Percentiles rank a stretch among this genome's conserved stretches.
These are phyloP conservation scores for Hirundichthys speculiger DNA, from an alignment of 2,113 vertebrate species.

Conservation along the genomic window DNA sequence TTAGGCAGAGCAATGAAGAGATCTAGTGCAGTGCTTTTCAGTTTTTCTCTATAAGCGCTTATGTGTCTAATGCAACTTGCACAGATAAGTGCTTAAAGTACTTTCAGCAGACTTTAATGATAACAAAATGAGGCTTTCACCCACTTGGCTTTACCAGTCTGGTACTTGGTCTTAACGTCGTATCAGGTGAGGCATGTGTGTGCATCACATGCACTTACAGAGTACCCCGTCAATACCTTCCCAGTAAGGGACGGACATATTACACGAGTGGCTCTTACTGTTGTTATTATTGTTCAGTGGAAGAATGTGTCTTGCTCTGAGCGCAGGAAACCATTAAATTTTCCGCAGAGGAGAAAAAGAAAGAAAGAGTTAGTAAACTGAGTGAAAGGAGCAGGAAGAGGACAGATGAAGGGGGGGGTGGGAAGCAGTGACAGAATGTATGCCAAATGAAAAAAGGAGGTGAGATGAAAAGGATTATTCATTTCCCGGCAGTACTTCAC, in stretches of 20 bases:
- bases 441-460: slow-evolving; percentile 74
- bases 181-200: slow-evolving; percentile 28
- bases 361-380: slow-evolving; percentile 56
- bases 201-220: slow-evolving; percentile 12
- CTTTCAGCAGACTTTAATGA: slow-evolving; percentile 53
- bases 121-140: slow-evolving; percentile 33
- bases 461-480: slow-evolving; percentile 68
- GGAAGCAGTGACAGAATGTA: slow-evolving; percentile 66
- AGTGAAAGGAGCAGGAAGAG: slow-evolving; percentile 61
- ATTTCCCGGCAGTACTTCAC: slow-evolving; percentile 61
- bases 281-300: slow-evolving; percentile 75
- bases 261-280: slow-evolving; percentile 70
- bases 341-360: slow-evolving; percentile 70
- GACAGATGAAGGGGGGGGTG: slow-evolving; percentile 56
- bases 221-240: slow-evolving; percentile 26
- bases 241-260: slow-evolving; percentile 44
- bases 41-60: slow-evolving; percentile 26
- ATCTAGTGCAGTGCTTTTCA: slow-evolving; percentile 37
- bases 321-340: slow-evolving; percentile 80
- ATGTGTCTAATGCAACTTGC: slow-evolving; percentile 7
- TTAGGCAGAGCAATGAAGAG: background rate
- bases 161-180: slow-evolving; percentile 47
- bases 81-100: slow-evolving; percentile 24
- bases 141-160: slow-evolving; percentile 35
- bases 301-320: slow-evolving; percentile 72